Percentiles rank a stretch among this genome's conserved stretches.
phyloP scores from a whole-genome alignment of 2,797 vertebrate species.

The Heliangelus exortis region DNA sequence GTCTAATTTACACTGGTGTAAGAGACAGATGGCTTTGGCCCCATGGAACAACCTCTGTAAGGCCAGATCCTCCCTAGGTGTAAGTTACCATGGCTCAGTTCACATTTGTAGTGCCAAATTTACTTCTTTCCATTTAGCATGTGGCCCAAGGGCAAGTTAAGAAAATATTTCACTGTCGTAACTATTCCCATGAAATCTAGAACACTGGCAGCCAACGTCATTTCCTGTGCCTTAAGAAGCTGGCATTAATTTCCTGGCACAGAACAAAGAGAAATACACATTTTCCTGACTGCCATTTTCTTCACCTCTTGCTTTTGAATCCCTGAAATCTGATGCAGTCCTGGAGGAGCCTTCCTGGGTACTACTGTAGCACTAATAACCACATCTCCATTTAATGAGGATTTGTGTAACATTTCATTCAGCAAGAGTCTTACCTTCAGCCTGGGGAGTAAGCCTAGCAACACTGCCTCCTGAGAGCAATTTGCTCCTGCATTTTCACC shows the following conservation, averaged over 20 bases:
- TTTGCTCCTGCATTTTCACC: neutral
- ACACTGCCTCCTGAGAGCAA: neutral
- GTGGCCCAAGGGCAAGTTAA: conserved; percentile 48
- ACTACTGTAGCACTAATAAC: neutral
- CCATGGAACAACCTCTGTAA: neutral
- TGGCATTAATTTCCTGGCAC: conserved; percentile 40
- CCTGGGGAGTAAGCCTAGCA: neutral
- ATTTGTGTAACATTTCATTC: neutral
- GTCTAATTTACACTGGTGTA: neutral
- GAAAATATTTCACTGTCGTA: conserved; percentile 60
- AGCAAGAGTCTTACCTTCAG: neutral
- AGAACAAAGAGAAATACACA: conserved; percentile 20
- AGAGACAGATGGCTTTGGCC: neutral
- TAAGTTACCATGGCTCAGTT: conserved; percentile 23
- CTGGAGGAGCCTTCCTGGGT: neutral
- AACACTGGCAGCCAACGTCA: conserved; percentile 38
- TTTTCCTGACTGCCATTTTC: conserved; percentile 18
- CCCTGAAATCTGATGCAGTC: neutral
- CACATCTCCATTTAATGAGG: neutral
- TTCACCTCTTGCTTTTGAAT: neutral
- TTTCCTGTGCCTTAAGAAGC: conserved; percentile 48
- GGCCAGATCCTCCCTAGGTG: neutral
- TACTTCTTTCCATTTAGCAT: conserved; percentile 42
- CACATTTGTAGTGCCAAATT: conserved; percentile 36
- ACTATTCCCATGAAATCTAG: conserved; percentile 49